Percentiles rank a stretch among this genome's conserved stretches.
Conservation (phyloP, 2,888 invertebrate species). For the Agrotis segetum region DNA sequence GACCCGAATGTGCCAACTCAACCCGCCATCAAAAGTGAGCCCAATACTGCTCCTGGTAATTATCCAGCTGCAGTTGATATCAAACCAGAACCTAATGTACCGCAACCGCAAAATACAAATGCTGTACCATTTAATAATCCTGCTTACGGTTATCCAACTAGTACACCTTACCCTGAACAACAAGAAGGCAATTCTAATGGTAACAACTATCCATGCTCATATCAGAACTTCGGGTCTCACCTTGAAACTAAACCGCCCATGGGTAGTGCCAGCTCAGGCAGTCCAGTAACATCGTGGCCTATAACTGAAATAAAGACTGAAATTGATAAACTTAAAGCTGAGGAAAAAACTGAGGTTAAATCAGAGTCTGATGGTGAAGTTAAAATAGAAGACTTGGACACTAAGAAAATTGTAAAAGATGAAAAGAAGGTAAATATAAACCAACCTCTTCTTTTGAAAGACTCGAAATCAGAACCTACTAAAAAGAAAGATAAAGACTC, state of each 20-base stretch:
- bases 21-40: constrained; percentile 59
- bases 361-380: constrained; percentile 90
- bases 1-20: constrained; percentile 62
- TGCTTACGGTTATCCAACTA: constrained; percentile 78
- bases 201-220: constrained; percentile 77
- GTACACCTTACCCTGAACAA: constrained; percentile 75
- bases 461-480: constrained; percentile 63
- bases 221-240: constrained; percentile 78
- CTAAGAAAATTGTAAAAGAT: constrained; percentile 86
- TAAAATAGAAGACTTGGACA: constrained; percentile 89
- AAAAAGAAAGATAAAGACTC: constrained; percentile 71
- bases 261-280: constrained; percentile 82
- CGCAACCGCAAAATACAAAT: constrained; percentile 68
- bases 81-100: constrained; percentile 74
- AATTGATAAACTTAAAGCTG: constrained; percentile 84
- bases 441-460: constrained; percentile 66
- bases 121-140: constrained; percentile 73
- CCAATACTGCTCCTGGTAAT: constrained; percentile 46
- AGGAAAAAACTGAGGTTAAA: constrained; percentile 87
- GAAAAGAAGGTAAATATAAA: constrained; percentile 74
- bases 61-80: constrained; percentile 71
- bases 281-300: constrained; percentile 86
- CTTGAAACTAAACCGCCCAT: constrained; percentile 85
- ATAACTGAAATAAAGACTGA: constrained; percentile 86
- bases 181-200: constrained; percentile 71